Conservation (phyloP, 2,113 vertebrate species). For the Notarius lentiginosus region DNA sequence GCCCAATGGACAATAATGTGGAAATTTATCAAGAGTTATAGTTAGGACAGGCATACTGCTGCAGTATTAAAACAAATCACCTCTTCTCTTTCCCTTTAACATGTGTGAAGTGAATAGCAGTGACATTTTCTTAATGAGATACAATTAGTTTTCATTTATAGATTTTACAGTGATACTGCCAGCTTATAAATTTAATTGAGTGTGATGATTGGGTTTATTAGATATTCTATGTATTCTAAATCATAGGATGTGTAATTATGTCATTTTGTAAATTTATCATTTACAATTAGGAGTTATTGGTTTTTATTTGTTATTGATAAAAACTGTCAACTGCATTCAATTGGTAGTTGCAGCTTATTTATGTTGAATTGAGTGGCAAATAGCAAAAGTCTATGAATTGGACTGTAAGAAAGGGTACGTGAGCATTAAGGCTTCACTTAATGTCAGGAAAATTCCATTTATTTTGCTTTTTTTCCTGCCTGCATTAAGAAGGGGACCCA, state of each 20-base stretch:
- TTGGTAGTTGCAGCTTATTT: not conserved
- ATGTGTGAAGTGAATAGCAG: not conserved
- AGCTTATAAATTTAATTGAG: not conserved
- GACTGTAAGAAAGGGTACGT: not conserved
- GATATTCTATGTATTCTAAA: not conserved
- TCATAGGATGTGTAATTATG: not conserved
- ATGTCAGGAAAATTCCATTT: not conserved
- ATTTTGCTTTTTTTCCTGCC: not conserved
- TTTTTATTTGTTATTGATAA: not conserved
- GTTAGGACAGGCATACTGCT: not conserved
- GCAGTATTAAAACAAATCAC: not conserved
- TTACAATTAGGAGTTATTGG: not conserved
- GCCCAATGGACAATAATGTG: not conserved
- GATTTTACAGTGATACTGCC: not conserved
- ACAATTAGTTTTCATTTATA: not conserved
- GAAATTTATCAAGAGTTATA: not conserved
- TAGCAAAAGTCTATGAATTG: not conserved
- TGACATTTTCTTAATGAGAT: not conserved
- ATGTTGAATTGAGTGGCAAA: not conserved
- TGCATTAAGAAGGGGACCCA: not conserved
- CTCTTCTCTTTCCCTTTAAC: not conserved
- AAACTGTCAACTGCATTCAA: not conserved
- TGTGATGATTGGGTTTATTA: not conserved
- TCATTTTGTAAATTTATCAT: not conserved
- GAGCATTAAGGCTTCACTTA: not conserved